phyloP scores from a whole-genome alignment of 2,888 invertebrate genomes.

The Cephus pulcher region DNA sequence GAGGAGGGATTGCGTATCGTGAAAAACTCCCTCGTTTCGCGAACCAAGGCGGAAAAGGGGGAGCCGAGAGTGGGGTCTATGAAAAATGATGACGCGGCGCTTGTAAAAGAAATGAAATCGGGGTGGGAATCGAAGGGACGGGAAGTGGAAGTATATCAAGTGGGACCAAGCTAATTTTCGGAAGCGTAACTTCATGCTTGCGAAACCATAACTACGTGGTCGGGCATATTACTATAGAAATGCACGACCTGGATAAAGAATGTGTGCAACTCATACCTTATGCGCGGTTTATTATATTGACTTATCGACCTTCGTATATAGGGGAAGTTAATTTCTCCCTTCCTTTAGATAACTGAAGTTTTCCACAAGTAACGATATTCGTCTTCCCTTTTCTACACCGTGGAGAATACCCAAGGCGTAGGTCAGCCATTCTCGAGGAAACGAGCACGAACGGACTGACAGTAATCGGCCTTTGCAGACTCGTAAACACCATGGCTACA shows the following conservation, averaged over 20 bases:
- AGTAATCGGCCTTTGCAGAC: conserved; percentile 59
- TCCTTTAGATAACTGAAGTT: neutral
- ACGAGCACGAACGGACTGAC: conserved; percentile 27
- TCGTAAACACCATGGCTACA: conserved; percentile 54
- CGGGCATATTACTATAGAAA: neutral
- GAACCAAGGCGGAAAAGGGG: conserved; percentile 4
- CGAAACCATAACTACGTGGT: neutral
- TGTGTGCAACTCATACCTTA: neutral
- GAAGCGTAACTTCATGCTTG: neutral
- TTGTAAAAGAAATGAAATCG: conserved; percentile 64
- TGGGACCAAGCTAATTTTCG: conserved; percentile 15
- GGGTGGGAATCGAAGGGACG: conserved; percentile 32
- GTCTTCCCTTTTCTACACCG: neutral
- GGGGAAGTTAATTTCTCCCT: neutral
- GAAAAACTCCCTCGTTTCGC: conserved; percentile 1
- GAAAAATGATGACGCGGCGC: conserved; percentile 65
- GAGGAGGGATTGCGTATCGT: neutral
- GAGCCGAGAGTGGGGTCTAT: conserved; percentile 41
- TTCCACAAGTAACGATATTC: conserved; percentile 6
- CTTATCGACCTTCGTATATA: neutral
- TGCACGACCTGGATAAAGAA: neutral
- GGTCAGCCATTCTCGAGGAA: conserved; percentile 24
- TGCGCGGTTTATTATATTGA: neutral
- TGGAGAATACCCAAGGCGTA: conserved; percentile 11
- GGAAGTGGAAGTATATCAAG: conserved; percentile 8